These are phyloP conservation scores for Caenorhabditis sp. DNA, from an alignment of 2,888 invertebrate genomes.

Conservation along the genomic window DNA sequence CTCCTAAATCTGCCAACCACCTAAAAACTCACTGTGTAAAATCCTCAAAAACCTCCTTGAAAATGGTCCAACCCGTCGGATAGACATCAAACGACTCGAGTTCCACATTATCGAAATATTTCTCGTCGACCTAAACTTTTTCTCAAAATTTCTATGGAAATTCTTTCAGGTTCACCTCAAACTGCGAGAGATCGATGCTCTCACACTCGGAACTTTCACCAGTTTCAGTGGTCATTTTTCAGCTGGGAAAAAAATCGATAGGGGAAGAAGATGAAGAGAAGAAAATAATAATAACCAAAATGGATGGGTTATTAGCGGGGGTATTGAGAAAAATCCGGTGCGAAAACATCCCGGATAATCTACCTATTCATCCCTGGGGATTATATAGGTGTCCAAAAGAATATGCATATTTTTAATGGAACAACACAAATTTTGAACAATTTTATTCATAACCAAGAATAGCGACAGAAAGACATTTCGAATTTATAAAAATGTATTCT, in stretches of 20 bases:
- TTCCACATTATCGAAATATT: conserved; percentile 19
- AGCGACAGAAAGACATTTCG: conserved; percentile 7
- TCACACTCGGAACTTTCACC: conserved; percentile 3
- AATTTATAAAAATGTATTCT: conserved; percentile 4
- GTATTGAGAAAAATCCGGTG: too few relatives aligned
- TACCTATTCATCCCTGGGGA: conserved; percentile 18
- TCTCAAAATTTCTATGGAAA: too few relatives aligned
- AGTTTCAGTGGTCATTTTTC: too few relatives aligned
- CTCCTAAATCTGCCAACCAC: too few relatives aligned
- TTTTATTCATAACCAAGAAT: conserved; percentile 5
- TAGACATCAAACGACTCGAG: conserved; percentile 25
- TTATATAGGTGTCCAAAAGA: conserved; percentile 9
- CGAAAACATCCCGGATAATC: conserved; percentile 2
- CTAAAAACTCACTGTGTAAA: neutral
- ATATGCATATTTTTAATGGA: neutral
- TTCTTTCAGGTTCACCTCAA: conserved; percentile 5
- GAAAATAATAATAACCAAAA: conserved; percentile 5
- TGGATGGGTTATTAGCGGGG: too few relatives aligned
- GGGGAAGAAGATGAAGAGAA: neutral
- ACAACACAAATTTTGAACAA: neutral
- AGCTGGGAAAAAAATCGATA: neutral
- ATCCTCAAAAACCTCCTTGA: conserved; percentile 23
- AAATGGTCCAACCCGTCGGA: conserved; percentile 32
- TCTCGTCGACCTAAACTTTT: conserved; percentile 8
- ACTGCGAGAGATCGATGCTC: neutral